A percentile compares a stretch with the other conserved stretches of the same genome.
Evolutionary conservation across 35 echinoderm and acorn worm species (phyloP).

Genomic region (Apostichopus parvimensis): DNA sequence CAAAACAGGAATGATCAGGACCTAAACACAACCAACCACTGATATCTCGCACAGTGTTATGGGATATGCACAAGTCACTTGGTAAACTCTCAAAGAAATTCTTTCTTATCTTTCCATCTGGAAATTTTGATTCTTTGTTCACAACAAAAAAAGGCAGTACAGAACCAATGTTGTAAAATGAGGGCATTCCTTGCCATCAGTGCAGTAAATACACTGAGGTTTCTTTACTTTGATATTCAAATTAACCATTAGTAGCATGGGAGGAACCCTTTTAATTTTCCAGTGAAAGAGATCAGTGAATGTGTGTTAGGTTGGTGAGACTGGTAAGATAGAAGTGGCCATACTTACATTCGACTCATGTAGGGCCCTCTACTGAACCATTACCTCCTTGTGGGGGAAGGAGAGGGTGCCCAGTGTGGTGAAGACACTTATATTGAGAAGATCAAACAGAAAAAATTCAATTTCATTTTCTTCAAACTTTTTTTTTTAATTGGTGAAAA

Average conservation of each 20-base stretch:
- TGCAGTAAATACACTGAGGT: too few relatives aligned
- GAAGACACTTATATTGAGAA: constrained; percentile 49
- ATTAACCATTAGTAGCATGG: too few relatives aligned
- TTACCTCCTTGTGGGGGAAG: constrained; percentile 37
- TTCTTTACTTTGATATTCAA: too few relatives aligned
- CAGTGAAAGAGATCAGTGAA: neutral
- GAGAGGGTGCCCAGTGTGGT: constrained; percentile 28
- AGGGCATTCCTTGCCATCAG: too few relatives aligned
- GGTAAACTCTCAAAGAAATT: neutral
- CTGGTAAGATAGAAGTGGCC: constrained; percentile 45
- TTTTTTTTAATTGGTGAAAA: neutral
- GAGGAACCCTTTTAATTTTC: too few relatives aligned
- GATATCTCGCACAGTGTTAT: neutral
- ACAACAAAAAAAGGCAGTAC: too few relatives aligned
- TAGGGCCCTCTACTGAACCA: constrained; percentile 44
- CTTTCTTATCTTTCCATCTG: neutral
- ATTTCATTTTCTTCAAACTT: constrained; percentile 34
- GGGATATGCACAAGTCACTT: neutral
- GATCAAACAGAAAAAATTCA: constrained; percentile 39
- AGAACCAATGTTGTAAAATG: too few relatives aligned
- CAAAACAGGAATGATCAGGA: constrained; percentile 13
- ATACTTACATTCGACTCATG: constrained; percentile 50
- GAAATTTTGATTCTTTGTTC: too few relatives aligned
- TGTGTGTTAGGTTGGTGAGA: constrained; percentile 13
- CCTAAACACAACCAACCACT: neutral